Evolutionary conservation across 2,888 invertebrate species (phyloP).

Genomic region (Bursaphelenchus okinawaensis): DNA sequence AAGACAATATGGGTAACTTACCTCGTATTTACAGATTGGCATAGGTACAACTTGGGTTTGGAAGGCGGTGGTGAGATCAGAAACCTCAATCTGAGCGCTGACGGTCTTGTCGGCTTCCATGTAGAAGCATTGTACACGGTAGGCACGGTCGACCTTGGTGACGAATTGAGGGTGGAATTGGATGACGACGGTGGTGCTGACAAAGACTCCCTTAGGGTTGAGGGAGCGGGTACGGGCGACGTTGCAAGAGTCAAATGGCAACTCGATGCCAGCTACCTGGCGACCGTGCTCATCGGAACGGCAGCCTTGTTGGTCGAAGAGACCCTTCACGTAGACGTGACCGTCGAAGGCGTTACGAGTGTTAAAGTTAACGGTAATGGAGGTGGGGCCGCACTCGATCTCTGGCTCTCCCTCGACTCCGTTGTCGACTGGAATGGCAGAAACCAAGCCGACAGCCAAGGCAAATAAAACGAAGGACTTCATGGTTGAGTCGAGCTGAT

Average conservation of each 20-base stretch:
- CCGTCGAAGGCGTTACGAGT: slow-evolving; percentile 52
- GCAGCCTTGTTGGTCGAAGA: slow-evolving; percentile 53
- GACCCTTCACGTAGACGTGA: slow-evolving; percentile 52
- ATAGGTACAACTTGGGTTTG: slow-evolving; percentile 57
- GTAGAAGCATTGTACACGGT: slow-evolving; percentile 58
- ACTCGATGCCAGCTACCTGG: slow-evolving; percentile 55
- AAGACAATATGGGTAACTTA: slow-evolving; percentile 1
- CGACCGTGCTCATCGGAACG: slow-evolving; percentile 53
- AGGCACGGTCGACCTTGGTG: slow-evolving; percentile 54
- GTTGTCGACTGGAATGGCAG: slow-evolving; percentile 55
- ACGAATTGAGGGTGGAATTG: slow-evolving; percentile 58
- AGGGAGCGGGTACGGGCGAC: slow-evolving; percentile 55
- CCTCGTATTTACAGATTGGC: slow-evolving; percentile 56
- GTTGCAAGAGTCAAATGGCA: slow-evolving; percentile 57
- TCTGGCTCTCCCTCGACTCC: slow-evolving; percentile 57
- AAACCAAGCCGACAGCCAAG: slow-evolving; percentile 14
- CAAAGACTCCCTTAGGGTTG: slow-evolving; percentile 57
- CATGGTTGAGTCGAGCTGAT: background rate
- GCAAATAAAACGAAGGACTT: background rate
- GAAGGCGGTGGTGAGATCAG: slow-evolving; percentile 55
- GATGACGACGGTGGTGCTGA: slow-evolving; percentile 56
- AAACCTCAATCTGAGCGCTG: slow-evolving; percentile 53
- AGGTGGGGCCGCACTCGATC: slow-evolving; percentile 57
- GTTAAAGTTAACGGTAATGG: slow-evolving; percentile 58
- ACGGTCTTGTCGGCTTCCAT: slow-evolving; percentile 58